Base-by-base conservation (phyloP, 2,113 vertebrate genomes). In the Oryzias javanicus region DNA sequence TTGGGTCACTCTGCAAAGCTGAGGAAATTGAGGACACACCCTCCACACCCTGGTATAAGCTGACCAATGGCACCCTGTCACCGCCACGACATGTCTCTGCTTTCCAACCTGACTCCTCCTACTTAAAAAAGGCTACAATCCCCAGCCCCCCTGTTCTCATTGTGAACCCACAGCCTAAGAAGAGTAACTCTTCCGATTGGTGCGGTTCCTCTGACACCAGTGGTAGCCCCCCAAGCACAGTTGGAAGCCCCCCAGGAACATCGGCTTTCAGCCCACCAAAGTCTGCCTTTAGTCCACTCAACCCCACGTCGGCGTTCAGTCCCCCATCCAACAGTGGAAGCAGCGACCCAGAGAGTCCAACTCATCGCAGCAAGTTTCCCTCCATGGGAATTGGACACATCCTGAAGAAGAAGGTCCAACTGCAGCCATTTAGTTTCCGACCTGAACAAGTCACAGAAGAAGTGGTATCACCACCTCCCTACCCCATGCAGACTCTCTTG, bases 351-450 rank as follows among this genome's bases (percentile, higher is more conserved):
- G 88, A 86, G 47, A 90, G 91, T 72, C 91, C 88, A 1, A 91
- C 90, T 10, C 90, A 91, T 67, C 88, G 89, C 56, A 67, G 85
- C 61, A 91, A 89, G 72, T 91, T 91, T 65, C 91, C 91, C 41
- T 91, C 84, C 0, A 91, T 91, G 90, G 90, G 91, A 42, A 91
- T 92, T 1, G 91, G 91, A 27, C 92, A 91, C 70, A 86, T 91
- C 40, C 67, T 91, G 0, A 93, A 91, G 65, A 92, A 92, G 78
- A 89, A 88, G 51, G 74, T 85, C 16, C 87, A 87, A 50, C 73
- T 86, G 53, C 84, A 82, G 53, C 89, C 89, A 0, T 91, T 92
- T 60, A 67, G 52, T n/a, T 88, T 91, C 66, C 83, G 81, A 5
- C 80, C 89, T 0, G 90, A 91, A 13, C 88, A 86, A 14, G 87